Evolutionary conservation across 92 coral and sea anemone genomes (phyloP).

Genomic region (Palythoa heliodiscus): DNA sequence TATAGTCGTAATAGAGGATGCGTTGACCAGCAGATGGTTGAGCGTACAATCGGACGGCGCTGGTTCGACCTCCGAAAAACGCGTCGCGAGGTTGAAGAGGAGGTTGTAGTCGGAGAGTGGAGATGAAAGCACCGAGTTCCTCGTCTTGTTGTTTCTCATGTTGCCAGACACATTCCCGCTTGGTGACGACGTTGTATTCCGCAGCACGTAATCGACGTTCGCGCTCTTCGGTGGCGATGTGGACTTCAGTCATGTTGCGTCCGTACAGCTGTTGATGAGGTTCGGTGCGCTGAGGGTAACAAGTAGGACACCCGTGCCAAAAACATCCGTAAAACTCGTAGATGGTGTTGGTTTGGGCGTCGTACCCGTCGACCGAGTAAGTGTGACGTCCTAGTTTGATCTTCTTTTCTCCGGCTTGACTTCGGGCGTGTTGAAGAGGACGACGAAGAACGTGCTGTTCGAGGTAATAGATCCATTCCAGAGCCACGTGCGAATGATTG

Average conservation of each 20-base stretch:
- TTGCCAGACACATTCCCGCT: neutral
- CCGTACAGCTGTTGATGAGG: neutral
- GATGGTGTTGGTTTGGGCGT: neutral
- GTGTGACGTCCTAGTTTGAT: neutral
- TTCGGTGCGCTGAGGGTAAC: neutral
- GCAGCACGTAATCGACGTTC: neutral
- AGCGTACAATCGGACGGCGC: neutral
- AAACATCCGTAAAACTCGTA: conserved; percentile 14
- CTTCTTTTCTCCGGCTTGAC: neutral
- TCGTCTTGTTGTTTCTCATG: neutral
- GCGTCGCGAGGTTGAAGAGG: neutral
- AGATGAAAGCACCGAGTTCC: neutral
- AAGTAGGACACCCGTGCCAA: neutral
- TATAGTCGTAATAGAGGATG: neutral
- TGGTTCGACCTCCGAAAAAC: neutral
- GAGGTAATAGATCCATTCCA: neutral
- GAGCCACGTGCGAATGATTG: neutral
- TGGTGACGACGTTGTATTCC: neutral
- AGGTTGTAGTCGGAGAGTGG: neutral
- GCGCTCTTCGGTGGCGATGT: neutral
- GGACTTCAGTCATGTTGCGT: neutral
- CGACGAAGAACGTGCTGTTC: neutral
- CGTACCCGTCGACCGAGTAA: conserved; percentile 21
- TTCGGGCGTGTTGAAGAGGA: neutral
- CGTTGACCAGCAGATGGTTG: neutral